phyloP scores from a whole-genome alignment of 2,797 vertebrate genomes.

The Botia almorhae region DNA sequence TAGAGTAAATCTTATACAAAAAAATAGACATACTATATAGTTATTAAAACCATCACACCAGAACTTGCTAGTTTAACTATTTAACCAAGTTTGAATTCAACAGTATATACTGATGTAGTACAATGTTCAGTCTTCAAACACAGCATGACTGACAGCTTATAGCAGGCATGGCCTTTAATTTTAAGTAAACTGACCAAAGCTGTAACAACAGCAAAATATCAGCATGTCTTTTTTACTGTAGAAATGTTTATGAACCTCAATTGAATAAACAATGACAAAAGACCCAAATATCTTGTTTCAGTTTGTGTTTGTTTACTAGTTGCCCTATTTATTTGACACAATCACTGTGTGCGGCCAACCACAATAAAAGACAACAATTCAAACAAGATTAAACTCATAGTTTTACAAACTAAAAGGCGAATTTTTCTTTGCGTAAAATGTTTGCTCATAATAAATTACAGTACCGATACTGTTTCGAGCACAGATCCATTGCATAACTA shows the following conservation, averaged over 20 bases:
- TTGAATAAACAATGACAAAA: neutral
- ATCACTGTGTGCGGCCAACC: neutral
- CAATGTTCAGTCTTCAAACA: conserved; percentile 7
- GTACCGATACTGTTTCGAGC: neutral
- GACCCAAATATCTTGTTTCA: neutral
- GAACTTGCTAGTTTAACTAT: neutral
- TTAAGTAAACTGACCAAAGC: neutral
- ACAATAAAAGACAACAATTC: neutral
- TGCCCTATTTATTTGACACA: neutral
- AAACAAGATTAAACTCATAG: neutral
- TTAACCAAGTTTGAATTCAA: no score
- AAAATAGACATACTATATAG: neutral
- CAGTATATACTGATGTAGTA: neutral
- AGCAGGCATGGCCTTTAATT: neutral
- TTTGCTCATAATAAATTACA: conserved; percentile 20
- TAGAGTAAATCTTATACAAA: neutral
- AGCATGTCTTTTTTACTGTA: neutral
- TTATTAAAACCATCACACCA: neutral
- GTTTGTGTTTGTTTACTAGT: conserved; percentile 16
- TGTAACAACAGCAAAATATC: neutral
- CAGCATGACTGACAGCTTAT: neutral
- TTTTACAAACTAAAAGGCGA: neutral
- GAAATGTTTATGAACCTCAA: neutral
- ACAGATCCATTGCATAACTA: conserved; percentile 6
- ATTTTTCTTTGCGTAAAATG: neutral